A percentile compares a stretch with the other conserved stretches of the same genome.
Evolutionary conservation across 2,888 invertebrate species (phyloP).

Genomic region (Clivina fossor): DNA sequence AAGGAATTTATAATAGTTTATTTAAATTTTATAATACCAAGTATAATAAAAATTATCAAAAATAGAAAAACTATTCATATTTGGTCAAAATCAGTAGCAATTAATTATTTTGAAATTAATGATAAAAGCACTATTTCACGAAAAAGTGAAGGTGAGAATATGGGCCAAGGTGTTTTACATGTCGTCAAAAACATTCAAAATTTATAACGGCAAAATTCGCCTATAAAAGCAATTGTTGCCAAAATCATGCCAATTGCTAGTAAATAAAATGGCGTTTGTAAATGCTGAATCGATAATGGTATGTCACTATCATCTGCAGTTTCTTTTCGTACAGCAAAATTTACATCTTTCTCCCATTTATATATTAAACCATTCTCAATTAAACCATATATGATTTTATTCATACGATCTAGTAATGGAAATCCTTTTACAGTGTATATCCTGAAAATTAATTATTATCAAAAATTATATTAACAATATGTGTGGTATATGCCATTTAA

Average conservation of each 20-base stretch:
- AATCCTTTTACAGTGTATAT: conserved; percentile 13
- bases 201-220: too few relatives aligned
- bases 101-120: too few relatives aligned
- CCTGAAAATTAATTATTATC: conserved; percentile 8
- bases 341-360: conserved; percentile 13
- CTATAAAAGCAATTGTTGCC: not conserved
- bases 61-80: too few relatives aligned
- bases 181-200: too few relatives aligned
- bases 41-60: too few relatives aligned
- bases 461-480: not conserved
- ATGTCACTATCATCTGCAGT: not conserved
- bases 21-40: too few relatives aligned
- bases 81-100: too few relatives aligned
- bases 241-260: conserved; percentile 7
- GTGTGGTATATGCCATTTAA: too few relatives aligned
- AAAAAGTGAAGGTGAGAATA: too few relatives aligned
- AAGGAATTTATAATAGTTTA: too few relatives aligned
- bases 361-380: conserved; percentile 13
- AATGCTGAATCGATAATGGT: conserved; percentile 2
- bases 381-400: conserved; percentile 6
- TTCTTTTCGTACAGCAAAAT: not conserved
- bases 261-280: conserved; percentile 18
- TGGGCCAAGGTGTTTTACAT: too few relatives aligned
- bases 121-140: too few relatives aligned
- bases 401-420: conserved; percentile 17